A percentile compares a stretch with the other conserved stretches of the same genome.
These are phyloP conservation scores for Morelia viridis DNA, from an alignment of 2,797 vertebrate genomes.

Conservation along the genomic window DNA sequence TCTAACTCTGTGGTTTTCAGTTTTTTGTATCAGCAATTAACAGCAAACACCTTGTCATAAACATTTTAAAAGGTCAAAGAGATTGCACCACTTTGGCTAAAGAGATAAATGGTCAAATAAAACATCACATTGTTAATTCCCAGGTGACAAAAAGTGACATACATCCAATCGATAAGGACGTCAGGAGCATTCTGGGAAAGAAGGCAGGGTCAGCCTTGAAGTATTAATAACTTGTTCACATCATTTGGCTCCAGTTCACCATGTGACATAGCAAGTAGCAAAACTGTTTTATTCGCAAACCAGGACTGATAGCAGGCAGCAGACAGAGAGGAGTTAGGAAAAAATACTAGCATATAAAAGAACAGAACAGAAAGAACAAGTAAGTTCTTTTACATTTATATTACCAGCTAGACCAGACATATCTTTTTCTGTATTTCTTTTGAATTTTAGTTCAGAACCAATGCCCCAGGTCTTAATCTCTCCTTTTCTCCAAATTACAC, in stretches of 20 bases:
- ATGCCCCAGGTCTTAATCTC: background rate
- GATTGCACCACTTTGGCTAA: slow-evolving; percentile 73
- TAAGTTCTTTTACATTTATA: slow-evolving; percentile 52
- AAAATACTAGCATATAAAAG: slow-evolving; percentile 36
- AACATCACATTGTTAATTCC: slow-evolving; percentile 73
- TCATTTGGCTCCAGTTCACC: slow-evolving; percentile 51
- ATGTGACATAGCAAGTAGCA: slow-evolving; percentile 43
- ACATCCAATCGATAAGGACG: slow-evolving; percentile 72
- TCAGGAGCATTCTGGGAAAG: slow-evolving; percentile 67
- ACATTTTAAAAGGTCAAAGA: slow-evolving; percentile 76
- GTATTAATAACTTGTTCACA: slow-evolving; percentile 66
- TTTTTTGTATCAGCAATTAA: slow-evolving; percentile 72
- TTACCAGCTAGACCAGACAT: background rate
- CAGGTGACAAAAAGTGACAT: slow-evolving; percentile 65
- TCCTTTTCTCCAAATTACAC: background rate
- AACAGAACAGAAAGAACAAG: slow-evolving; percentile 44
- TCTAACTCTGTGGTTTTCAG: slow-evolving; percentile 17
- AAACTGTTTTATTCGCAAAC: slow-evolving; percentile 43
- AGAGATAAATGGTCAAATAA: slow-evolving; percentile 74
- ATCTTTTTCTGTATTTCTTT: background rate
- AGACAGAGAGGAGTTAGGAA: slow-evolving; percentile 30
- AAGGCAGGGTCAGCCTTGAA: slow-evolving; percentile 69
- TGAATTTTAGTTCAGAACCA: background rate
- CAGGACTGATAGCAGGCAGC: slow-evolving; percentile 27
- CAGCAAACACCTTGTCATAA: slow-evolving; percentile 69